A percentile compares a stretch with the other conserved stretches of the same genome.
phyloP scores from a whole-genome alignment of 2,888 invertebrate genomes.

The Spicauda simplicius region DNA sequence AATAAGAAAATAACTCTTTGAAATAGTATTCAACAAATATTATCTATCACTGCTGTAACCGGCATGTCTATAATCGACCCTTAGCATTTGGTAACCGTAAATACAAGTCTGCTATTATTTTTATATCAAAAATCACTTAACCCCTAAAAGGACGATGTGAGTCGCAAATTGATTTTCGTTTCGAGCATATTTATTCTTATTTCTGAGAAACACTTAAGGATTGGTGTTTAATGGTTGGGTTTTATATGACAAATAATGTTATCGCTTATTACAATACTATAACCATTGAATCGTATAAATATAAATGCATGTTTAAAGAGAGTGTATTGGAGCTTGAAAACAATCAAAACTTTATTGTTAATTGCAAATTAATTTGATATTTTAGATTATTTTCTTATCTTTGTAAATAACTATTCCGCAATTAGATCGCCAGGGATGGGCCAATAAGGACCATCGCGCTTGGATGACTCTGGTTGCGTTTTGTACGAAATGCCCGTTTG shows the following conservation, averaged over 20 bases:
- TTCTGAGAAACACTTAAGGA: slow-evolving; percentile 31
- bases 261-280: neutral
- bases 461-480: no score
- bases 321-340: no score
- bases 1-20: no score
- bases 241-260: slow-evolving; percentile 8
- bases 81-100: slow-evolving; percentile 14
- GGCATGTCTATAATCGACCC: slow-evolving; percentile 10
- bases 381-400: no score
- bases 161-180: slow-evolving; percentile 32
- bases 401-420: no score
- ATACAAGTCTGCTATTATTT: slow-evolving; percentile 35
- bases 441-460: no score
- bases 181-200: slow-evolving; percentile 28
- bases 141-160: slow-evolving; percentile 23
- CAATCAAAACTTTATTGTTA: no score
- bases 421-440: no score
- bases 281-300: no score
- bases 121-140: slow-evolving; percentile 35
- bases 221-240: slow-evolving; percentile 22
- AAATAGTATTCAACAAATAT: neutral
- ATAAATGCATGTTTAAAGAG: no score
- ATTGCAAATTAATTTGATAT: no score
- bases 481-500: no score
- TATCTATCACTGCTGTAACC: neutral